phyloP scores from a whole-genome alignment of 2,888 invertebrate genomes.

The Microctonus aethiopoides region DNA sequence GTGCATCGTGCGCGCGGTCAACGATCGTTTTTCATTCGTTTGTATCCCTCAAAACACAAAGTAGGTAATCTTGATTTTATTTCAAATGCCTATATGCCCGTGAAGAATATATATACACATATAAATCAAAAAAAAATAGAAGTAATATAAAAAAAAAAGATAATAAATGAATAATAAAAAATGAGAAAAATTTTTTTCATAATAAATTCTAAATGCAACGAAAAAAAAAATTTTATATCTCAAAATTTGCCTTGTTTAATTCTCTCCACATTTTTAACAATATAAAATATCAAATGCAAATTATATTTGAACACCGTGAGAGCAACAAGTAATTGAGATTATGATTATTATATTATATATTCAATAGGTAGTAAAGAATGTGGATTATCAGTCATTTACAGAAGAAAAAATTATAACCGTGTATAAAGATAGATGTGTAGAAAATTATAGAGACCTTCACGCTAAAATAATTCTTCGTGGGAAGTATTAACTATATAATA shows the following conservation, averaged over 20 bases:
- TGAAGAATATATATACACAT: not conserved
- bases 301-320: slow-evolving; percentile 4
- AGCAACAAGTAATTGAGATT: slow-evolving; percentile 14
- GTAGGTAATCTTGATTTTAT: slow-evolving; percentile 9
- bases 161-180: not conserved
- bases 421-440: not conserved
- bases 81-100: slow-evolving; percentile 1
- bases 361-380: not conserved
- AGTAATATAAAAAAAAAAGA: not conserved
- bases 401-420: not conserved
- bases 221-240: not conserved
- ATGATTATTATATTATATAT: too few relatives aligned
- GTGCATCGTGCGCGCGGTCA: not conserved
- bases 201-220: too few relatives aligned
- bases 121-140: slow-evolving; percentile 6
- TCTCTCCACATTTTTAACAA: not conserved
- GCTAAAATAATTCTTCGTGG: slow-evolving; percentile 28
- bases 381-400: not conserved
- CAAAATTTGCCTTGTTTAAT: not conserved
- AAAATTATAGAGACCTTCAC: slow-evolving; percentile 26
- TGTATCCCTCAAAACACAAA: not conserved
- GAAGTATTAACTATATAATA: slow-evolving; percentile 13
- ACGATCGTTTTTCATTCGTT: slow-evolving; percentile 17
- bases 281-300: not conserved
- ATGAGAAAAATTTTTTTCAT: too few relatives aligned